These are phyloP conservation scores for Scartelaos histophorus DNA, from an alignment of 2,113 vertebrate genomes.

Conservation along the genomic window DNA sequence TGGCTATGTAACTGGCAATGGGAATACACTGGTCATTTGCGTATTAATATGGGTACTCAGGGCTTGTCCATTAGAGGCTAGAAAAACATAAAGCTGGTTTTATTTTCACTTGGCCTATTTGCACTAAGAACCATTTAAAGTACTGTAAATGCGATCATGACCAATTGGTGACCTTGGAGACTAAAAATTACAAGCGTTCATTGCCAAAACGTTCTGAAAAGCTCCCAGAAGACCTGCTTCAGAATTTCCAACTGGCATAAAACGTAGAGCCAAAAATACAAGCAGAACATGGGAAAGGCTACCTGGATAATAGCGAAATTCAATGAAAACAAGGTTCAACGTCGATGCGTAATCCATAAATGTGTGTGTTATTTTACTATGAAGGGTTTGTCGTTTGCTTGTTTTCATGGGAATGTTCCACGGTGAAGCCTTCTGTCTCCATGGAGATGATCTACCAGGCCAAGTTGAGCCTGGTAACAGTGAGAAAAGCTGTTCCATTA, in stretches of 20 bases:
- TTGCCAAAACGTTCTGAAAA: constrained; percentile 4
- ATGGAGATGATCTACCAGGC: too few species aligned
- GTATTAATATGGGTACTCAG: constrained; percentile 50
- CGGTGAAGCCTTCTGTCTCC: too few species aligned
- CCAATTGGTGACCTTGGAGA: constrained; percentile 11
- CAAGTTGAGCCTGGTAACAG: too few species aligned
- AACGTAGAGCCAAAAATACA: neutral
- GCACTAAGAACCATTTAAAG: constrained; percentile 1
- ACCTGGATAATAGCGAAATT: neutral
- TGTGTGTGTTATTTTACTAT: neutral
- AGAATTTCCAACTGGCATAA: constrained; percentile 3
- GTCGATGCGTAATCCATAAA: neutral
- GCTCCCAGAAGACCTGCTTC: neutral
- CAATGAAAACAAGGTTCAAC: neutral
- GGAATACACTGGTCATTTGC: constrained; percentile 40
- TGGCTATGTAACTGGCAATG: constrained; percentile 42
- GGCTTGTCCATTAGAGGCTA: constrained; percentile 12
- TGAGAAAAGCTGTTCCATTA: too few species aligned
- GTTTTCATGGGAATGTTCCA: too few species aligned
- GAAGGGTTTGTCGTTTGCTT: neutral
- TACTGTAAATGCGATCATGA: constrained; percentile 17
- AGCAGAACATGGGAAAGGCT: neutral
- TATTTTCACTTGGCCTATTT: constrained; percentile 8
- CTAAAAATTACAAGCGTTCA: constrained; percentile 6
- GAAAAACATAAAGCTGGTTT: constrained; percentile 1